A percentile compares a stretch with the other conserved stretches of the same genome.
phyloP scores from a whole-genome alignment of 2,797 vertebrate species.

The Semaprochilodus insignis region DNA sequence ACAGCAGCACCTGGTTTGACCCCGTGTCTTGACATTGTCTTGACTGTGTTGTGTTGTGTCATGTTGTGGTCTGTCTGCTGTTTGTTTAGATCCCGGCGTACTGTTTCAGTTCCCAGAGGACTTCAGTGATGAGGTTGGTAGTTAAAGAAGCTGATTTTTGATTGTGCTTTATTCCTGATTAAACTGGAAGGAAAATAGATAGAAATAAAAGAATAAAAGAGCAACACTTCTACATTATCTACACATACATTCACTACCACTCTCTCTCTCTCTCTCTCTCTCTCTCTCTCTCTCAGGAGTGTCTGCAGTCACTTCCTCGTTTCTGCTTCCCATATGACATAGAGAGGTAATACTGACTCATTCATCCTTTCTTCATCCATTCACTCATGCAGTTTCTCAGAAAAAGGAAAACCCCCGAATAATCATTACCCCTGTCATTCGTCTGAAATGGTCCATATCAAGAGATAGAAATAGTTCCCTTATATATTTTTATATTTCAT shows the following conservation, averaged over 20 bases:
- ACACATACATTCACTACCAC: too few relatives aligned
- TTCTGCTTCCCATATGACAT: constrained; percentile 92
- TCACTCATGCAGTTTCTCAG: too few relatives aligned
- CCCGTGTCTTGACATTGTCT: too few relatives aligned
- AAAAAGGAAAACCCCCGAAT: too few relatives aligned
- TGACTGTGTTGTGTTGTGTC: not conserved
- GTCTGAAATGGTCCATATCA: too few relatives aligned
- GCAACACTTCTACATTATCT: not conserved
- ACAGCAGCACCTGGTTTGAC: too few relatives aligned
- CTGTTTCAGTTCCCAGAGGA: constrained; percentile 85
- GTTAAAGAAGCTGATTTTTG: not conserved
- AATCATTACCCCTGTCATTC: too few relatives aligned
- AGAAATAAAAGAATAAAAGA: not conserved
- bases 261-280: not conserved
- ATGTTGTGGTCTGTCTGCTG: constrained; percentile 3
- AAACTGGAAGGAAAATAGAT: too few relatives aligned
- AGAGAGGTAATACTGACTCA: constrained; percentile 77
- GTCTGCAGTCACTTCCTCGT: constrained; percentile 78
- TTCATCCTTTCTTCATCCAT: not conserved
- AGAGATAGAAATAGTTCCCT: too few relatives aligned
- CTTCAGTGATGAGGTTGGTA: constrained; percentile 83
- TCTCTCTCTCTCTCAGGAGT: constrained; percentile 74
- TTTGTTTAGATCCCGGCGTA: constrained; percentile 81
- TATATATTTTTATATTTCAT: too few relatives aligned
- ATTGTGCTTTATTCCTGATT: too few relatives aligned